A percentile compares a stretch with the other conserved stretches of the same genome.
Evolutionary conservation across 2,888 invertebrate genomes (phyloP).

Genomic region (Andrena praecox): DNA sequence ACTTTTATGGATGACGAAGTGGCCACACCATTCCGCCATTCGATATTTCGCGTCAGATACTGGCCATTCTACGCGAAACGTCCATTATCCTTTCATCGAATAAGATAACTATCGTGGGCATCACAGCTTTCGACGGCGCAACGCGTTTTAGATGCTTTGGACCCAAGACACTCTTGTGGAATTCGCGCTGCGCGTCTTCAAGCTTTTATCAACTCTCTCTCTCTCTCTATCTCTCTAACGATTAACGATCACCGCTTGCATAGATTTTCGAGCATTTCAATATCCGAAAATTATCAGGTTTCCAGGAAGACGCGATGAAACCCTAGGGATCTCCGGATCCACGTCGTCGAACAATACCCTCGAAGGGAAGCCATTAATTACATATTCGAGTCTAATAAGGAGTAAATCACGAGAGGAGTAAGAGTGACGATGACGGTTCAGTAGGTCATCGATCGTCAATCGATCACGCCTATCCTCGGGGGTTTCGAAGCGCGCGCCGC

Average conservation of each 20-base stretch:
- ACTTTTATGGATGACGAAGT: constrained; percentile 38
- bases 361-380: constrained; percentile 23
- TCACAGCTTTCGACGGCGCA: neutral
- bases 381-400: constrained; percentile 33
- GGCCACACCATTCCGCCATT: constrained; percentile 3
- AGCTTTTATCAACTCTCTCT: too few relatives aligned
- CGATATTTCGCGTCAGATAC: constrained; percentile 13
- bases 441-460: constrained; percentile 20
- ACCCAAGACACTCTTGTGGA: neutral
- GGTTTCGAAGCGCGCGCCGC: constrained; percentile 29
- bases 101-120: neutral
- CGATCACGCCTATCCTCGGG: constrained; percentile 2
- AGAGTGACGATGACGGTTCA: constrained; percentile 9
- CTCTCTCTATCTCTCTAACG: too few relatives aligned
- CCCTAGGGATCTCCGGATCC: constrained; percentile 5
- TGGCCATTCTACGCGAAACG: neutral
- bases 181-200: neutral
- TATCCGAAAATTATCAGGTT: neutral
- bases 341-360: constrained; percentile 25
- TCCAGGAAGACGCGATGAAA: constrained; percentile 7
- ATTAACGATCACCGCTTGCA: neutral
- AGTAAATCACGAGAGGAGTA: constrained; percentile 21
- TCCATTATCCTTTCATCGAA: constrained; percentile 3
- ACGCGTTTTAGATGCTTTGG: neutral
- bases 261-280: neutral